Evolutionary conservation across 2,113 vertebrate genomes (phyloP).

Genomic region (Notechis scutatus): DNA sequence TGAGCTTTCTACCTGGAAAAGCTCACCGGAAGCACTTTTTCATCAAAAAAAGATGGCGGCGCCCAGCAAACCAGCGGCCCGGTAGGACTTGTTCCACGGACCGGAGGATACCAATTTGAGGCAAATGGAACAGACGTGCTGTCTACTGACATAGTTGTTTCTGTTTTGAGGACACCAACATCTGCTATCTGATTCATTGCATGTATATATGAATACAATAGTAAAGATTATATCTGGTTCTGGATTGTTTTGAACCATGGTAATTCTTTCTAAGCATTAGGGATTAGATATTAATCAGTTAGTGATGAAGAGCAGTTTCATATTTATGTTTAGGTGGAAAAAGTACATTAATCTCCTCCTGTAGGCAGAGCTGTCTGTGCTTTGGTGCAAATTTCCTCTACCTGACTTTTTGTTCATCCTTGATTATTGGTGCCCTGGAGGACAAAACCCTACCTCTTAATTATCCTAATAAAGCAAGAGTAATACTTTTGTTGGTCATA

Average conservation of each 20-base stretch:
- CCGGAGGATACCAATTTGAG: not conserved
- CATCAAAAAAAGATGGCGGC: no score
- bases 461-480: conserved; percentile 57
- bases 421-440: conserved; percentile 51
- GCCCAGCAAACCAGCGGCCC: no score
- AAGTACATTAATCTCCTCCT: conserved; percentile 1
- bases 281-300: not conserved
- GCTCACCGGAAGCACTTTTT: no score
- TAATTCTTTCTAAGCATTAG: not conserved
- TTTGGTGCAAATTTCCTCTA: conserved; percentile 36
- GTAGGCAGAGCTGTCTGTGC: conserved; percentile 23
- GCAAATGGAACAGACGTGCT: not conserved
- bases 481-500: conserved; percentile 50
- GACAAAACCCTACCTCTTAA: conserved; percentile 52
- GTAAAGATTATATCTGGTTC: not conserved
- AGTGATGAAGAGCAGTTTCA: not conserved
- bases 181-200: not conserved
- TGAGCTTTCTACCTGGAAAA: no score
- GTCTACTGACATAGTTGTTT: not conserved
- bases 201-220: not conserved
- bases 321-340: conserved; percentile 2
- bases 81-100: no score
- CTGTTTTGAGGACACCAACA: not conserved
- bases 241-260: not conserved
- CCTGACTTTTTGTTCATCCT: conserved; percentile 18